A percentile compares a stretch with the other conserved stretches of the same genome.
Conservation (phyloP, 2,888 invertebrate genomes). For the Hybos culiciformis region DNA sequence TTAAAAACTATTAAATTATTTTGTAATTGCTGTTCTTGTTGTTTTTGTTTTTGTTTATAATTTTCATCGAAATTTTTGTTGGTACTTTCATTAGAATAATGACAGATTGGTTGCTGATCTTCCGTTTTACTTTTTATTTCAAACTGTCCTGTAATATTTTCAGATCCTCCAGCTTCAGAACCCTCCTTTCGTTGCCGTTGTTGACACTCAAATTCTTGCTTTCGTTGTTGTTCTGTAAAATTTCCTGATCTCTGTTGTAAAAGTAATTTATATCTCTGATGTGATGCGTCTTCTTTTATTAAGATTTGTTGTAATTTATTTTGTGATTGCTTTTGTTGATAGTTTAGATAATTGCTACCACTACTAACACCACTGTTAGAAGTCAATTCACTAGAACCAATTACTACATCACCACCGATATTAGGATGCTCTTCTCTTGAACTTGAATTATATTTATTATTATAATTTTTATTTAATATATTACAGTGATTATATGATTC, state of each 20-base stretch:
- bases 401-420: not conserved
- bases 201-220: too few species aligned
- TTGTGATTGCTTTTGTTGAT: too few species aligned
- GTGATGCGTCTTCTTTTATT: too few species aligned
- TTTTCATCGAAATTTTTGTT: not conserved
- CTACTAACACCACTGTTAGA: too few species aligned
- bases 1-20: constrained; percentile 19
- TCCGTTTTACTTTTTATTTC: not conserved
- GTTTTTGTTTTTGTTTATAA: not conserved
- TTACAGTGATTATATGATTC: not conserved
- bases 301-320: too few species aligned
- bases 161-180: too few species aligned
- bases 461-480: not conserved
- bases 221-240: too few species aligned
- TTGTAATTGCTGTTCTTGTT: not conserved
- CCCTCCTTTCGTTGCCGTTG: too few species aligned
- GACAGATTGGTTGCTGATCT: not conserved
- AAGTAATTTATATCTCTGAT: too few species aligned
- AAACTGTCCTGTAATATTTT: too few species aligned
- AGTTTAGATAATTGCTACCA: too few species aligned
- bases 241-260: too few species aligned
- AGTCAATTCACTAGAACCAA: not conserved
- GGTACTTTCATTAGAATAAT: not conserved
- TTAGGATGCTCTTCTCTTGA: not conserved
- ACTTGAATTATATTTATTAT: constrained; percentile 1